A percentile compares a stretch with the other conserved stretches of the same genome.
phyloP scores from a whole-genome alignment of 1,140 invertebrate species.

The Rhynchophorus ferrugineus region DNA sequence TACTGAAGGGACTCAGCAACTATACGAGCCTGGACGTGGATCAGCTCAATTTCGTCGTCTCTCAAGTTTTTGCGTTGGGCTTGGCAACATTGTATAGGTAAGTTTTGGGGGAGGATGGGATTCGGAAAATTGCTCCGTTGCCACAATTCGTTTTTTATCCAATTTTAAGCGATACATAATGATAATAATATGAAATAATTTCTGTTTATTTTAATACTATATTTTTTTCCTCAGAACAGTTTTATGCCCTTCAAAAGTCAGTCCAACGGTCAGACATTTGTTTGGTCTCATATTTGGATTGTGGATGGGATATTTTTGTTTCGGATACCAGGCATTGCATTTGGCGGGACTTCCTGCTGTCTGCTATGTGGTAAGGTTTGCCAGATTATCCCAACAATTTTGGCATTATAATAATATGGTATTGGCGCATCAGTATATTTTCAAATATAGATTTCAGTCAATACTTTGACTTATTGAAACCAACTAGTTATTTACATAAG shows the following conservation, averaged over 20 bases:
- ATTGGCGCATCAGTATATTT: too few species aligned
- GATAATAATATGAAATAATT: neutral
- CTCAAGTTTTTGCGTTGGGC: conserved; percentile 68
- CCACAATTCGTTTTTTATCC: neutral
- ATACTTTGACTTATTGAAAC: too few species aligned
- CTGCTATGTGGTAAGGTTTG: conserved; percentile 46
- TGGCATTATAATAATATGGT: too few species aligned
- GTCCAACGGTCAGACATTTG: conserved; percentile 60
- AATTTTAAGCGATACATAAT: neutral
- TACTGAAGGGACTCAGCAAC: conserved; percentile 52
- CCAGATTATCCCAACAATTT: too few species aligned
- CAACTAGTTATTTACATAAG: too few species aligned
- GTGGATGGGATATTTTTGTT: conserved; percentile 77
- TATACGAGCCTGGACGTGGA: conserved; percentile 52
- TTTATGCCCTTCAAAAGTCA: conserved; percentile 57
- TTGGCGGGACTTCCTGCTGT: conserved; percentile 64
- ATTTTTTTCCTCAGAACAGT: conserved; percentile 39
- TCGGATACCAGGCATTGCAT: conserved; percentile 77
- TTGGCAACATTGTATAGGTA: conserved; percentile 61
- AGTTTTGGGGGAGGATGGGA: conserved; percentile 30
- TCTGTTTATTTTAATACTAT: neutral
- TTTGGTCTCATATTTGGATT: conserved; percentile 70
- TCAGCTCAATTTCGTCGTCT: conserved; percentile 70
- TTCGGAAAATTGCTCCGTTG: neutral
- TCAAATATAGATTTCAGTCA: too few species aligned